Percentiles rank a stretch among this genome's conserved stretches.
These are phyloP conservation scores for Orthosia incerta DNA, from an alignment of 2,888 invertebrate species.

Conservation along the genomic window DNA sequence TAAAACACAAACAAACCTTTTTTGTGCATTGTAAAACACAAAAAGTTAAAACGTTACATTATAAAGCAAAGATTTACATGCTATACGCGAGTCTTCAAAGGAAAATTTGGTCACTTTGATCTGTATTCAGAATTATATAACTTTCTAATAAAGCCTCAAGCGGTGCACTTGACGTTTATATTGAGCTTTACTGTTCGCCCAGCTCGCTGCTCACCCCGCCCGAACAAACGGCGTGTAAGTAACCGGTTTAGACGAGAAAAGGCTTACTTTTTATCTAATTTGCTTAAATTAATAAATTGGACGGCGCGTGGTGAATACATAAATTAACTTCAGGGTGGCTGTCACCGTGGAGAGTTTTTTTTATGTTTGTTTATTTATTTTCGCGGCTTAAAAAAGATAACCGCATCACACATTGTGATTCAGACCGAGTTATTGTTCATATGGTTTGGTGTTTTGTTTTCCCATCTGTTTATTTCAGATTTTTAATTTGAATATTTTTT, in stretches of 20 bases:
- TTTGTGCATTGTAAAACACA: not conserved
- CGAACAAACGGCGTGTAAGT: slow-evolving; percentile 25
- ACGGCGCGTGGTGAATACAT: slow-evolving; percentile 47
- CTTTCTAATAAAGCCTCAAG: slow-evolving; percentile 34
- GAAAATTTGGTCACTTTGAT: slow-evolving; percentile 53
- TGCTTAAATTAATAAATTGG: slow-evolving; percentile 43
- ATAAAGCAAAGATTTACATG: slow-evolving; percentile 12
- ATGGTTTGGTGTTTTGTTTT: slow-evolving; percentile 2
- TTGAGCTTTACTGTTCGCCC: slow-evolving; percentile 19
- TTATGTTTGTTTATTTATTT: slow-evolving; percentile 45
- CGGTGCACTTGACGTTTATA: slow-evolving; percentile 53
- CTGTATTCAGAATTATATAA: slow-evolving; percentile 33
- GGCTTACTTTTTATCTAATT: slow-evolving; percentile 42
- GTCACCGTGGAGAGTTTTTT: not conserved
- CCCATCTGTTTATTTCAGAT: not conserved
- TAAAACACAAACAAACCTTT: slow-evolving; percentile 2
- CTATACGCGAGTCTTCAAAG: slow-evolving; percentile 9
- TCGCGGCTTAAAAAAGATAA: slow-evolving; percentile 25
- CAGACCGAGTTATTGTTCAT: slow-evolving; percentile 13
- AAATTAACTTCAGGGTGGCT: slow-evolving; percentile 35
- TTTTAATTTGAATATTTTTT: slow-evolving; percentile 8
- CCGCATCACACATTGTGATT: slow-evolving; percentile 22
- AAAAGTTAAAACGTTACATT: slow-evolving; percentile 1
- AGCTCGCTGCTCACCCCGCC: slow-evolving; percentile 11
- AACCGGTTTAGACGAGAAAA: slow-evolving; percentile 18